phyloP scores from a whole-genome alignment of 2,797 vertebrate species.

The Prunella strophiata region DNA sequence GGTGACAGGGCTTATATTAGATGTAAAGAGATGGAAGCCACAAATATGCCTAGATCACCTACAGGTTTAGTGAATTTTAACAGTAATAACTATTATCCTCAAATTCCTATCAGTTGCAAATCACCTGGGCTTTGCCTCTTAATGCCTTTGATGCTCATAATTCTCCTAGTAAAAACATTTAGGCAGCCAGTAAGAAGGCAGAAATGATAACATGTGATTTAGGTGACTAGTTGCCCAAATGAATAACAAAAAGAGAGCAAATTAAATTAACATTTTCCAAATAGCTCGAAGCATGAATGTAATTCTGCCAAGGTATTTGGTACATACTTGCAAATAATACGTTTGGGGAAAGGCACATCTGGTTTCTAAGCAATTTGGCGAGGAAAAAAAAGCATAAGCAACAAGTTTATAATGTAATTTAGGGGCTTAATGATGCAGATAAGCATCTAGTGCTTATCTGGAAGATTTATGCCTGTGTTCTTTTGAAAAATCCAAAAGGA shows the following conservation, averaged over 20 bases:
- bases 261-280: constrained; percentile 50
- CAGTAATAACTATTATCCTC: background rate
- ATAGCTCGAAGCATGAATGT: constrained; percentile 30
- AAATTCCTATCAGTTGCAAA: background rate
- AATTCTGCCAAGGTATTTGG: constrained; percentile 11
- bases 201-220: background rate
- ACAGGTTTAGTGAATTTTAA: constrained; percentile 2
- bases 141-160: background rate
- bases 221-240: background rate
- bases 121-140: background rate
- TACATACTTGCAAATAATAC: background rate
- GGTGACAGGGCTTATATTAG: background rate
- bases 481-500: background rate
- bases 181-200: background rate
- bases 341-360: background rate
- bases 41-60: background rate
- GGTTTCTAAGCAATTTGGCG: constrained; percentile 20
- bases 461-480: background rate
- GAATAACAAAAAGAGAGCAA: background rate
- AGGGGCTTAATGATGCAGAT: constrained; percentile 35
- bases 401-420: constrained; percentile 7
- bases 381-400: background rate
- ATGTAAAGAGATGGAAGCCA: background rate
- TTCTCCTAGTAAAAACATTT: constrained; percentile 5
- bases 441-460: background rate